phyloP scores from a whole-genome alignment of 2,888 invertebrate species.

The Dasysyrphus tricinctus region DNA sequence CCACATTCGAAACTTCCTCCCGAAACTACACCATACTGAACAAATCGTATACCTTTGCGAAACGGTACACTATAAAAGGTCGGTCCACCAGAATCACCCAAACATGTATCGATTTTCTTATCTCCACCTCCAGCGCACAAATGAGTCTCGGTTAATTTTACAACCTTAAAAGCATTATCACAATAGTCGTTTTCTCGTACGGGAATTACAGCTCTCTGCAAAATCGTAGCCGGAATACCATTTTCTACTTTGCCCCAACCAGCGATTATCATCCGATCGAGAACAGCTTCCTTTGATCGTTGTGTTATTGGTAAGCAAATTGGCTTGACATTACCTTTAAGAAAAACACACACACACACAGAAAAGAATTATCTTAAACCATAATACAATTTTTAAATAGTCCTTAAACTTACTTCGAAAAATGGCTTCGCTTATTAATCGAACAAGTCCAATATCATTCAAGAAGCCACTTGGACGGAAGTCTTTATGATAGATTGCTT shows the following conservation, averaged over 20 bases:
- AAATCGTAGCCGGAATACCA: constrained; percentile 71
- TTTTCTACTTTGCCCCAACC: constrained; percentile 81
- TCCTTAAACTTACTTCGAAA: neutral
- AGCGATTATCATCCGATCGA: constrained; percentile 77
- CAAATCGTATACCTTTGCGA: constrained; percentile 73
- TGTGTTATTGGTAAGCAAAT: constrained; percentile 80
- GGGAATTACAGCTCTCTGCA: constrained; percentile 77
- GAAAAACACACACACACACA: neutral
- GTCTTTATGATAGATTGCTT: neutral
- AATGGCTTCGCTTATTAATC: neutral
- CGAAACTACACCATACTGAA: constrained; percentile 86
- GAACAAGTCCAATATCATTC: constrained; percentile 1
- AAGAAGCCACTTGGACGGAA: neutral
- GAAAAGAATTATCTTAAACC: neutral
- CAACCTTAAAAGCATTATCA: constrained; percentile 79
- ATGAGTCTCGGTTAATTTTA: constrained; percentile 81
- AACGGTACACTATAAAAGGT: constrained; percentile 77
- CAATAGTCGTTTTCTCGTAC: constrained; percentile 76
- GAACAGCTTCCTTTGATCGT: constrained; percentile 41
- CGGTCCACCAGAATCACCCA: constrained; percentile 78
- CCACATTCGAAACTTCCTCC: constrained; percentile 86
- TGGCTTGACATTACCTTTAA: constrained; percentile 64
- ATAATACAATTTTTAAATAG: neutral
- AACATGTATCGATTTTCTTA: constrained; percentile 55
- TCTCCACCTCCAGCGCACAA: constrained; percentile 85